Evolutionary conservation across 1,140 invertebrate species (phyloP).

Genomic region (Papilio polytes): DNA sequence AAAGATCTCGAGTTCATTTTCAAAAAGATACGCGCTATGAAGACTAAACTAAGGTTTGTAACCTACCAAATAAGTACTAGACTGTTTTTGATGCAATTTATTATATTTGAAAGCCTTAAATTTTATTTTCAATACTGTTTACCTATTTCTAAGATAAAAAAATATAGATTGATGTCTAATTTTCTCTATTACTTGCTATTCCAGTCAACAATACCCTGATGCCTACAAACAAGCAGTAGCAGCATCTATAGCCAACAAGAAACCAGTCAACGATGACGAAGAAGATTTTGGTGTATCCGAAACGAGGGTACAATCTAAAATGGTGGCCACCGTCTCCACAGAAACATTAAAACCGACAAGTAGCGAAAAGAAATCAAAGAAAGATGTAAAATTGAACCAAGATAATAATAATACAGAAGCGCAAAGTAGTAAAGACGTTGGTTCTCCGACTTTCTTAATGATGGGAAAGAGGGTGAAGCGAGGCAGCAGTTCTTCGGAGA

Average conservation of each 20-base stretch:
- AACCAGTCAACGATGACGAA: constrained; percentile 83
- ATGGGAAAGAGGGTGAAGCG: constrained; percentile 60
- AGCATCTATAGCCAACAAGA: constrained; percentile 84
- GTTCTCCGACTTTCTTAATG: constrained; percentile 37
- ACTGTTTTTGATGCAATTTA: no score
- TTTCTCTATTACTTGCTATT: constrained; percentile 43
- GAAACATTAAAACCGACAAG: constrained; percentile 80
- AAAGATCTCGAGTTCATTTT: constrained; percentile 89
- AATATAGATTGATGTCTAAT: no score
- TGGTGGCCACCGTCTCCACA: constrained; percentile 80
- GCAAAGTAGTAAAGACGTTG: constrained; percentile 33
- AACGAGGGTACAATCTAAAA: constrained; percentile 68
- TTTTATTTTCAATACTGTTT: no score
- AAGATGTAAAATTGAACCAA: constrained; percentile 49
- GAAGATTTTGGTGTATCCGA: constrained; percentile 61
- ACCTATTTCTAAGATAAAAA: no score
- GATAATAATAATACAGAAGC: constrained; percentile 48
- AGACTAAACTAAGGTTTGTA: constrained; percentile 88
- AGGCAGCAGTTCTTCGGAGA: constrained; percentile 73
- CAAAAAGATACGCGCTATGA: constrained; percentile 89
- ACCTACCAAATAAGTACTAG: not conserved
- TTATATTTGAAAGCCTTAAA: no score
- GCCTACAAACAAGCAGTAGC: constrained; percentile 89
- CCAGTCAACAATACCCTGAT: constrained; percentile 91
- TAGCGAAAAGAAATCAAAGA: constrained; percentile 64